Conservation (phyloP, 1,140 invertebrate genomes). For the Drosophila pectinifera region DNA sequence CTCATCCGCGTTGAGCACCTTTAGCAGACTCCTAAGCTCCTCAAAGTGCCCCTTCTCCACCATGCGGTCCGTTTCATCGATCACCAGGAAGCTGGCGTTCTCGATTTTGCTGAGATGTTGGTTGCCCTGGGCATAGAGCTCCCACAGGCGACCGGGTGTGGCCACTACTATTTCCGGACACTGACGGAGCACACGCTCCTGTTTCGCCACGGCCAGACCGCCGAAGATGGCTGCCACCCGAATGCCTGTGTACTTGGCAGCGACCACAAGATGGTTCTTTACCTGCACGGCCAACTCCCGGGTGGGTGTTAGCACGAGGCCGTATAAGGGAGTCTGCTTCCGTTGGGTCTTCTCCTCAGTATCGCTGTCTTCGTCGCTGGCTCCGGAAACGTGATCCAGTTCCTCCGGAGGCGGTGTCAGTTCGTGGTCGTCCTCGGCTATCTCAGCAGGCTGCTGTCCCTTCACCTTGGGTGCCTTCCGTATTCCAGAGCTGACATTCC, state of each 20-base stretch:
- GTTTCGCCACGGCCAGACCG: constrained; percentile 95
- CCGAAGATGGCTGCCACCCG: constrained; percentile 92
- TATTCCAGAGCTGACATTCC: constrained; percentile 65
- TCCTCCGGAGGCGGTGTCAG: constrained; percentile 79
- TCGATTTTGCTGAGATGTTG: constrained; percentile 90
- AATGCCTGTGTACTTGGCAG: constrained; percentile 91
- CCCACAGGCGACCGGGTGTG: constrained; percentile 98
- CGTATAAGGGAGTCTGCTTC: constrained; percentile 88
- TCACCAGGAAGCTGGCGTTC: constrained; percentile 93
- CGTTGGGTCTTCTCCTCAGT: constrained; percentile 65
- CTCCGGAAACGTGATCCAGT: constrained; percentile 71
- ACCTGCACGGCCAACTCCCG: constrained; percentile 98
- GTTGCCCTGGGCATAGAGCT: constrained; percentile 93
- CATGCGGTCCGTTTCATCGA: constrained; percentile 99
- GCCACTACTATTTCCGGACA: constrained; percentile 97
- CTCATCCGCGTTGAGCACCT: constrained; percentile 91
- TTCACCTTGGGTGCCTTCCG: constrained; percentile 83
- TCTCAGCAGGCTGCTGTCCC: constrained; percentile 70
- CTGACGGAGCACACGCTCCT: constrained; percentile 92
- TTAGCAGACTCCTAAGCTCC: constrained; percentile 93
- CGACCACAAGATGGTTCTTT: constrained; percentile 92
- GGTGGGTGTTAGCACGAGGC: constrained; percentile 96
- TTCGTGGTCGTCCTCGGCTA: constrained; percentile 65
- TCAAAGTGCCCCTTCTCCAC: constrained; percentile 98
- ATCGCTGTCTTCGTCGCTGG: constrained; percentile 84